Percentiles rank a stretch among this genome's conserved stretches.
These are phyloP conservation scores for Mesorhabditis belari DNA, from an alignment of 2,888 invertebrate genomes.

Conservation along the genomic window DNA sequence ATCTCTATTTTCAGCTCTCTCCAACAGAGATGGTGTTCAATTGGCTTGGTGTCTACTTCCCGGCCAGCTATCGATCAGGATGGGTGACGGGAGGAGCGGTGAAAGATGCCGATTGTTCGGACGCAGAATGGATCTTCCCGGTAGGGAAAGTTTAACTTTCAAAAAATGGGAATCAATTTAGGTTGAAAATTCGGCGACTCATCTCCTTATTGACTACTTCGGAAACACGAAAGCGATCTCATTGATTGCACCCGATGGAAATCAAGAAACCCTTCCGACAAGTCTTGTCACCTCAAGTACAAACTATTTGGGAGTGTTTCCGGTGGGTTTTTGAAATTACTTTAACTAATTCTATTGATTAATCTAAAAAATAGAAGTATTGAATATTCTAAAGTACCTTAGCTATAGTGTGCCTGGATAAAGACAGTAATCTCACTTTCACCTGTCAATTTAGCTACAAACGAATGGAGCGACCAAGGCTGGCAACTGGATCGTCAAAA, in stretches of 20 bases:
- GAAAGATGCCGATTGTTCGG: background rate
- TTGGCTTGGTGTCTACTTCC: background rate
- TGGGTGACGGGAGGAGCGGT: background rate
- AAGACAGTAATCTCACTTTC: no score
- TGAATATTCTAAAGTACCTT: no score
- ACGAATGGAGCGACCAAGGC: constrained; percentile 24
- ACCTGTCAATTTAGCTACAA: constrained; percentile 15
- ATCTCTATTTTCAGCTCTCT: background rate
- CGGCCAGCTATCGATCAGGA: background rate
- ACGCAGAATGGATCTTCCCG: background rate
- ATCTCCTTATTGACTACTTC: background rate
- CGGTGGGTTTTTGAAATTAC: constrained; percentile 4
- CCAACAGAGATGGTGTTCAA: background rate
- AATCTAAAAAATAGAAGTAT: no score
- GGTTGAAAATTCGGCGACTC: background rate
- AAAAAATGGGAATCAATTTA: background rate
- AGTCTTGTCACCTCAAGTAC: constrained; percentile 25
- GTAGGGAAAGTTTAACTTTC: background rate
- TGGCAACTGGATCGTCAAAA: constrained; percentile 15
- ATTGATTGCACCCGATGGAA: background rate
- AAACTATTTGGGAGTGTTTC: constrained; percentile 30
- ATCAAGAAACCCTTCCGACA: constrained; percentile 14
- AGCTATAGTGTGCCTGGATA: no score
- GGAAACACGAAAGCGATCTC: background rate
- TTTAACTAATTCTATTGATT: no score